These are phyloP conservation scores for Montipora capricornis DNA, from an alignment of 64 coral and sea anemone species.

Conservation along the genomic window DNA sequence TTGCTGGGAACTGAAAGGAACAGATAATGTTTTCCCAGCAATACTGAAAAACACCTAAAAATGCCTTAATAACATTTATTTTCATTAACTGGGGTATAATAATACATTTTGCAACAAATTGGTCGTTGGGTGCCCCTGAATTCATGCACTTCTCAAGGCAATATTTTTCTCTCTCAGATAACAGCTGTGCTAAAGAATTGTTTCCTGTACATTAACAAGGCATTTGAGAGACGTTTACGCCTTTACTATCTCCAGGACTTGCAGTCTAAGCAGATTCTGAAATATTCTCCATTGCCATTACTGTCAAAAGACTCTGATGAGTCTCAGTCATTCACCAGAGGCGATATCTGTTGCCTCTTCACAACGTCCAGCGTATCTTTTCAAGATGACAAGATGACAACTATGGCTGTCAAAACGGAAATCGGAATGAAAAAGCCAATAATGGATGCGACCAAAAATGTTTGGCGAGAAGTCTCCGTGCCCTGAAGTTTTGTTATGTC, in stretches of 20 bases:
- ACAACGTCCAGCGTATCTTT: neutral
- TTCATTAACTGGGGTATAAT: too few species aligned
- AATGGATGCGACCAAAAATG: conserved; percentile 1
- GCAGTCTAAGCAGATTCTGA: neutral
- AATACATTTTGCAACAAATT: too few species aligned
- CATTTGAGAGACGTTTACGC: neutral
- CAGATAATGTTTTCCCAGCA: too few species aligned
- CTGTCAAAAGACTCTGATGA: neutral
- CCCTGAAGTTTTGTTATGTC: neutral
- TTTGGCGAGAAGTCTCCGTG: neutral
- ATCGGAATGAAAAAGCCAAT: neutral
- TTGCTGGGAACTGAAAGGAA: too few species aligned
- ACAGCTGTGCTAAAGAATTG: neutral
- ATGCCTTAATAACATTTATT: too few species aligned
- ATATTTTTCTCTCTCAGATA: too few species aligned
- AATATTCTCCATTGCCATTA: neutral
- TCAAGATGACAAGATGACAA: conserved; percentile 21
- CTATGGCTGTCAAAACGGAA: neutral
- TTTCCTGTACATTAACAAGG: neutral
- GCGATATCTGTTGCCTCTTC: neutral
- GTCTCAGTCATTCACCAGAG: neutral
- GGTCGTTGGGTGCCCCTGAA: too few species aligned
- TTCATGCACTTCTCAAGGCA: too few species aligned
- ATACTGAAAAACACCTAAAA: too few species aligned
- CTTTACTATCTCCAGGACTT: neutral